phyloP scores from a whole-genome alignment of 2,888 invertebrate species.

The Autographa gamma region DNA sequence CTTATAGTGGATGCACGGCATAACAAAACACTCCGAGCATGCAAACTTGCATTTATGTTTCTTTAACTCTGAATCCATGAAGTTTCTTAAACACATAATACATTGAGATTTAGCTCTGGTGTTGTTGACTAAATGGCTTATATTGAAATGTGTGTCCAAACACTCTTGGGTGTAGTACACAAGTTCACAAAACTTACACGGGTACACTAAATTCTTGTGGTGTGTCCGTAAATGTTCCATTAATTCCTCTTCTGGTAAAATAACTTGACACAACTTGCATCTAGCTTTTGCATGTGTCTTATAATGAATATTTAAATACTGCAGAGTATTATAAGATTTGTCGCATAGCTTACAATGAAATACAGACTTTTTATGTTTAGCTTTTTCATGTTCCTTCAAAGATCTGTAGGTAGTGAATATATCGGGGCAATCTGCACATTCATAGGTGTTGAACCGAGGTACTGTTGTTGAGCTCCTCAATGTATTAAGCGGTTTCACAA shows the following conservation, averaged over 20 bases:
- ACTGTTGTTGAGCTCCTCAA: constrained; percentile 44
- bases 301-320: constrained; percentile 70
- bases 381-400: constrained; percentile 69
- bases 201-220: constrained; percentile 63
- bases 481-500: constrained; percentile 60
- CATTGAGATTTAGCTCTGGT: constrained; percentile 62
- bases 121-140: constrained; percentile 61
- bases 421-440: constrained; percentile 65
- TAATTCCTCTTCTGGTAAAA: constrained; percentile 61
- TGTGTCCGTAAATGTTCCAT: constrained; percentile 66
- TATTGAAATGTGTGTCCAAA: constrained; percentile 66
- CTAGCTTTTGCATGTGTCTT: constrained; percentile 64
- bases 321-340: constrained; percentile 67
- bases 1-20: constrained; percentile 71
- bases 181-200: constrained; percentile 68
- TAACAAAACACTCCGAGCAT: constrained; percentile 68
- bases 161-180: constrained; percentile 66
- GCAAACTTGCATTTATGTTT: constrained; percentile 71
- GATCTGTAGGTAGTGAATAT: constrained; percentile 67
- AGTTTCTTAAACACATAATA: constrained; percentile 67
- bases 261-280: constrained; percentile 67
- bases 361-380: constrained; percentile 62
- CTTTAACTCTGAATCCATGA: constrained; percentile 60
- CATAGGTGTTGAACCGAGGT: constrained; percentile 60
- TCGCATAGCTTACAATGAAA: constrained; percentile 67